Conservation (phyloP, 2,113 vertebrate species). For the Myanophis thanlyinensis region DNA sequence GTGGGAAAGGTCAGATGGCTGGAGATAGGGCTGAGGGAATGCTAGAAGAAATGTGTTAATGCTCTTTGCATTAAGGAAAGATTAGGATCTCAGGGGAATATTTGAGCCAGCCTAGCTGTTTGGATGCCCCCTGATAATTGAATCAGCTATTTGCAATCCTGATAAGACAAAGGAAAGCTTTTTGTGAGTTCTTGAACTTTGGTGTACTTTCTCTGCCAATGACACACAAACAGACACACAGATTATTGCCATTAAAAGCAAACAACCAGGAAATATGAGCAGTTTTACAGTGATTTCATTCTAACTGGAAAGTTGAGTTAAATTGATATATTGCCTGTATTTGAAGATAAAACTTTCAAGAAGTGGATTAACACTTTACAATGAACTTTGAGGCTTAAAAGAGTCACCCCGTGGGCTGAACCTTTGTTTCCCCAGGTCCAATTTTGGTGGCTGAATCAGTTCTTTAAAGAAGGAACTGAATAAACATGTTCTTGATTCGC, state of each 20-base stretch:
- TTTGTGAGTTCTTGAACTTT: slow-evolving; percentile 64
- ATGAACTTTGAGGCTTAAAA: not conserved
- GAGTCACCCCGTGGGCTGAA: not conserved
- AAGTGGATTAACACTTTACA: not conserved
- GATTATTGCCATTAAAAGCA: not conserved
- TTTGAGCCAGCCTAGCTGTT: slow-evolving; percentile 61
- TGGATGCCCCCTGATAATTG: slow-evolving; percentile 60
- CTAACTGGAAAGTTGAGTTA: not conserved
- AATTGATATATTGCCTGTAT: not conserved
- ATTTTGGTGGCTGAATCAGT: not conserved
- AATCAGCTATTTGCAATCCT: slow-evolving; percentile 68
- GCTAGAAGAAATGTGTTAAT: slow-evolving; percentile 60
- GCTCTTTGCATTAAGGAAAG: slow-evolving; percentile 68
- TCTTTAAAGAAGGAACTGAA: not conserved
- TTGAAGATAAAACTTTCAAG: not conserved
- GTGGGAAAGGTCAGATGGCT: slow-evolving; percentile 74
- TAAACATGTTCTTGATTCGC: not conserved
- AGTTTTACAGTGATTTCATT: slow-evolving; percentile 4
- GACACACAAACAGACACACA: not conserved
- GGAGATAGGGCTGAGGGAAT: slow-evolving; percentile 70
- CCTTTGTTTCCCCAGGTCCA: not conserved
- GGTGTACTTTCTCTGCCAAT: slow-evolving; percentile 47
- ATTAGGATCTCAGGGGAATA: slow-evolving; percentile 68
- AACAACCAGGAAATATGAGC: not conserved
- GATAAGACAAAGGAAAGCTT: slow-evolving; percentile 69